Percentiles rank a stretch among this genome's conserved stretches.
phyloP scores from a whole-genome alignment of 2,113 vertebrate species.

The Odocoileus virginianus region DNA sequence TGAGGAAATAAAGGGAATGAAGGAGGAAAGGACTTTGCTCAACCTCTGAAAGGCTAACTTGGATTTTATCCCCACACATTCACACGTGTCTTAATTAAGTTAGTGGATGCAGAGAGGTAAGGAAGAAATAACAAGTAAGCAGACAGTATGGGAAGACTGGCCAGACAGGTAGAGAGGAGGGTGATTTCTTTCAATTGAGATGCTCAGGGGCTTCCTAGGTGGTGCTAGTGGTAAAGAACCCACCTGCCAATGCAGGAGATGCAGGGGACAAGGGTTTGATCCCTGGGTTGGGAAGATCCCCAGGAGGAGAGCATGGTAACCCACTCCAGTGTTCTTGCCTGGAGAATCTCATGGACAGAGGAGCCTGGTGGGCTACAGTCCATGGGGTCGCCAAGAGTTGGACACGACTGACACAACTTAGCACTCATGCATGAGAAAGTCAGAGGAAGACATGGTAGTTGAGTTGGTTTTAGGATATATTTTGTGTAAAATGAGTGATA shows the following conservation, averaged over 20 bases:
- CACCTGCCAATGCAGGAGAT: not conserved
- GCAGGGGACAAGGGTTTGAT: not conserved
- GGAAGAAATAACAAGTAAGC: not conserved
- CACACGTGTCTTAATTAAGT: not conserved
- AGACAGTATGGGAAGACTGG: not conserved
- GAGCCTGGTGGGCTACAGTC: not conserved
- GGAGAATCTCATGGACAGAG: not conserved
- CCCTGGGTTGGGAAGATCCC: not conserved
- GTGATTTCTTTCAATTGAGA: not conserved
- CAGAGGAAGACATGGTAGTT: not conserved
- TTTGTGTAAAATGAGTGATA: not conserved
- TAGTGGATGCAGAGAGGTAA: not conserved
- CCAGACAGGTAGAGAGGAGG: not conserved
- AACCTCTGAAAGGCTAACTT: not conserved
- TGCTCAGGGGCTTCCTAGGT: not conserved
- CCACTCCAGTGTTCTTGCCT: not conserved
- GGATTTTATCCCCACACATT: not conserved
- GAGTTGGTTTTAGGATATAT: not conserved
- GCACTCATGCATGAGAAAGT: not conserved
- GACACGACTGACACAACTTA: not conserved
- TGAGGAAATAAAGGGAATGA: not conserved
- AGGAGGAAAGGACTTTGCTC: not conserved
- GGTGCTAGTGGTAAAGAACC: not conserved
- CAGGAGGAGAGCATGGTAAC: not conserved
- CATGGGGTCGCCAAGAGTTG: not conserved